Base-by-base conservation (phyloP, 1,140 invertebrate genomes). In the Calliphora vicina region DNA sequence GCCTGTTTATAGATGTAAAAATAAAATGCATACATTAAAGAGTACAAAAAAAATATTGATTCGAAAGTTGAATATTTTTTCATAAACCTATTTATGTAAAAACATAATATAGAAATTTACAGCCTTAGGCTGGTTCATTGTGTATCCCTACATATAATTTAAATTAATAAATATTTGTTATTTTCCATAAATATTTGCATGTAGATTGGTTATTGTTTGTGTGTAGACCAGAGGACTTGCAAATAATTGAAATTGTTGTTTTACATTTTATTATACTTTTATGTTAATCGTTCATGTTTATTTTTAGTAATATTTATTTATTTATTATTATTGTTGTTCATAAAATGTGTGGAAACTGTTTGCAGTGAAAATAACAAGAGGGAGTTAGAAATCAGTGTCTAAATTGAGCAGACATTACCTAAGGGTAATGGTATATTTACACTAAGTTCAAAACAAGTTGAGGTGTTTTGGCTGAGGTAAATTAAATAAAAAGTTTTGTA, bases 151-250 rank as follows among this genome's bases (percentile, higher is more conserved):
- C 35, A 78, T 23, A 78, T 29, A 43, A 78, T 78, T 78, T 78
- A 78, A 78, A 78, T 78, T 43, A 78, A 78, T 74, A 74, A 74
- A 74, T 78, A 78, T 78, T 78, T 78, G 74, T 78, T 43, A 78
- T 78, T 43, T 78, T 45, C 74, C 20, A 78, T 78, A 78, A 78
- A 78, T 78, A 78, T 78, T 78, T 78, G 74, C 74, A 78, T 78
- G 25, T 17, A 78, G 5, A 78, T 78, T 45, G 74, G 74, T 25
- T 27, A 78, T 78, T 23, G 35, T 43, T 20, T n/a, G 35, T 8
- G 10, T 35, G 6, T 72, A 26, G 23, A 72, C 35, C 13, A 5
- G 72, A 29, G 17, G 15, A 50, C 1, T 15, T 2, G 17, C 45
- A 50, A 50, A 50, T 50, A 50, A 50, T 50, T 50, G 17, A 50